Conservation (phyloP, 1,140 invertebrate genomes). For the Heliconius hewitsoni region DNA sequence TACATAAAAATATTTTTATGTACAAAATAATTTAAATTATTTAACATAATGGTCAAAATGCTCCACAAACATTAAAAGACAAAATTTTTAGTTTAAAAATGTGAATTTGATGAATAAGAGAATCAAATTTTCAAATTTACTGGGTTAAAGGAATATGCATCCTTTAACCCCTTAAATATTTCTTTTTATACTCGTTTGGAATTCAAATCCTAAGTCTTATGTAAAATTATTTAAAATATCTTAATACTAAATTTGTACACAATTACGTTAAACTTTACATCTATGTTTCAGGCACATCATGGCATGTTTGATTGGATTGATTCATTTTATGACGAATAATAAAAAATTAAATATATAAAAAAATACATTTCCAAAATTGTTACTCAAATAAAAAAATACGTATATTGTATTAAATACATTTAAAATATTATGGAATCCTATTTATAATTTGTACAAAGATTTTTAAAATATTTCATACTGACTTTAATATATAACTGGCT, state of each 20-base stretch:
- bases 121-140: too few species aligned
- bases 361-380: neutral
- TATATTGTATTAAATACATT: neutral
- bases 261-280: slow-evolving; percentile 20
- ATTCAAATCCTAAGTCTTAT: neutral
- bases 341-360: neutral
- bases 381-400: neutral
- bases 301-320: slow-evolving; percentile 24
- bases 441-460: slow-evolving; percentile 1
- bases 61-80: too few species aligned
- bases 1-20: too few species aligned
- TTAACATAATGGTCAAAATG: too few species aligned
- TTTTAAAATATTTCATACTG: neutral
- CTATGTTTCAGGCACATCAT: slow-evolving; percentile 35
- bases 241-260: slow-evolving; percentile 23
- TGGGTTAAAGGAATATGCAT: too few species aligned
- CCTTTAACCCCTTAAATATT: too few species aligned
- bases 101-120: too few species aligned
- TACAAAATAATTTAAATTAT: too few species aligned
- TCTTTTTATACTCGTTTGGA: too few species aligned
- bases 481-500: neutral
- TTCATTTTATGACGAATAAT: slow-evolving; percentile 1
- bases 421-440: neutral
- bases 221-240: neutral
- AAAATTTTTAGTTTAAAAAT: too few species aligned